Conservation (phyloP, 2,888 invertebrate species). For the Hypomecis punctinalis region DNA sequence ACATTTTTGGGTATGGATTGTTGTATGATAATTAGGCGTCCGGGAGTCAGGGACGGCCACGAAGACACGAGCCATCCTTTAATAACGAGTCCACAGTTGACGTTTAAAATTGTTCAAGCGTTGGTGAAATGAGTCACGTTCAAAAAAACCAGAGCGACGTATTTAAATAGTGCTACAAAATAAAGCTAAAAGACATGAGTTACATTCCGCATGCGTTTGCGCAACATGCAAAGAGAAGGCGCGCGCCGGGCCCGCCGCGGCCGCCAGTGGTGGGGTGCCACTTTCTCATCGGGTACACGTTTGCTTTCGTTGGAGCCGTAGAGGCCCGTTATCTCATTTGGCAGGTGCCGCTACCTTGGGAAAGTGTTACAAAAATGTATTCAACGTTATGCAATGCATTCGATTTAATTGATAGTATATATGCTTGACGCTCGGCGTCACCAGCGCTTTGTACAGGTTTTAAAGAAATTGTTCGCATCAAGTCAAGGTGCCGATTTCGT, state of each 20-base stretch:
- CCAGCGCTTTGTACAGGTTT: slow-evolving; percentile 15
- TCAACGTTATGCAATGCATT: slow-evolving; percentile 67
- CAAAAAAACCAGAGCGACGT: slow-evolving; percentile 40
- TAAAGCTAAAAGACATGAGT: slow-evolving; percentile 55
- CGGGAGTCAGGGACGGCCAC: slow-evolving; percentile 52
- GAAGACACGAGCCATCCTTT: slow-evolving; percentile 32
- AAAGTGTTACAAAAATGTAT: slow-evolving; percentile 78
- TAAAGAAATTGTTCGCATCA: slow-evolving; percentile 15
- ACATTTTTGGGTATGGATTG: slow-evolving; percentile 47
- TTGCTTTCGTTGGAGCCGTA: slow-evolving; percentile 79
- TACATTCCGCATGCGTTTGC: slow-evolving; percentile 73
- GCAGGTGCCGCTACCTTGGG: slow-evolving; percentile 79
- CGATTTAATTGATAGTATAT: slow-evolving; percentile 38
- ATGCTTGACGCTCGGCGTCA: slow-evolving; percentile 19
- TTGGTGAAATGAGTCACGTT: slow-evolving; percentile 32
- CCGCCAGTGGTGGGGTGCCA: slow-evolving; percentile 60
- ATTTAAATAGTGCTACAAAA: slow-evolving; percentile 30
- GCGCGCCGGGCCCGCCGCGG: slow-evolving; percentile 47
- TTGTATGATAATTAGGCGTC: slow-evolving; percentile 60
- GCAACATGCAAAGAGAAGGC: slow-evolving; percentile 79
- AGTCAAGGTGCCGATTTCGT: slow-evolving; percentile 25
- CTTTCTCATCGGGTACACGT: slow-evolving; percentile 79
- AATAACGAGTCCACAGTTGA: slow-evolving; percentile 3
- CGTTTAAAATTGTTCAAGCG: slow-evolving; percentile 7
- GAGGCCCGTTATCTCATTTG: slow-evolving; percentile 80